These are phyloP conservation scores for Peromyscus attwateri DNA, from an alignment of 2,797 vertebrate species.

Conservation along the genomic window DNA sequence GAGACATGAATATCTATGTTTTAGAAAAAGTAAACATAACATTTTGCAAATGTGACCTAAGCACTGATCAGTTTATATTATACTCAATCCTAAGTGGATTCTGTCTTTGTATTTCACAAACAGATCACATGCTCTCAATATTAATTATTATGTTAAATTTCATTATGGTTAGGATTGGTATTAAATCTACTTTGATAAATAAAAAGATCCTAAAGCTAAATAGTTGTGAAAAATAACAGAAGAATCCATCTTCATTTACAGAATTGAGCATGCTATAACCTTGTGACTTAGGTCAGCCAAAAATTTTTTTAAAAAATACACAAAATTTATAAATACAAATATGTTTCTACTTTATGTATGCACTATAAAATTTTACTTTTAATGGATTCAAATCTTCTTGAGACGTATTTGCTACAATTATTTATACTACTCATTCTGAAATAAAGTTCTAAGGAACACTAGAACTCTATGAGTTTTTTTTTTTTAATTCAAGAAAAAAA, in stretches of 20 bases:
- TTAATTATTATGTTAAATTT: background rate
- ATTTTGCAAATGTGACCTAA: background rate
- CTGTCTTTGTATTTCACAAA: background rate
- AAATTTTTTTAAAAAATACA: background rate
- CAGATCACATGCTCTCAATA: background rate
- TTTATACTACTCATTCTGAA: slow-evolving; percentile 63
- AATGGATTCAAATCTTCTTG: background rate
- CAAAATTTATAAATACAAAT: background rate
- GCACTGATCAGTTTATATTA: background rate
- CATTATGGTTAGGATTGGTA: background rate
- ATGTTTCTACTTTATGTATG: background rate
- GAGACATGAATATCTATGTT: background rate
- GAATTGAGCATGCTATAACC: background rate
- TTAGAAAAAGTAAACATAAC: background rate
- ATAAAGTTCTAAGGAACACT: background rate
- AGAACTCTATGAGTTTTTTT: background rate
- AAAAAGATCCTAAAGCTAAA: background rate
- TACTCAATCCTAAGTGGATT: background rate
- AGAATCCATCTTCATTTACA: background rate
- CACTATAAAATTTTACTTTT: background rate
- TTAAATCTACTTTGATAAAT: background rate
- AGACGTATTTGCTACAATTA: background rate
- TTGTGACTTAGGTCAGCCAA: background rate
- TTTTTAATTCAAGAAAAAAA: slow-evolving; percentile 15
- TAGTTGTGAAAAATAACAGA: background rate